Evolutionary conservation across 1,140 invertebrate species (phyloP), one percentile per base, ranked within the genome.

Genomic region (Helicoverpa zea): DNA sequence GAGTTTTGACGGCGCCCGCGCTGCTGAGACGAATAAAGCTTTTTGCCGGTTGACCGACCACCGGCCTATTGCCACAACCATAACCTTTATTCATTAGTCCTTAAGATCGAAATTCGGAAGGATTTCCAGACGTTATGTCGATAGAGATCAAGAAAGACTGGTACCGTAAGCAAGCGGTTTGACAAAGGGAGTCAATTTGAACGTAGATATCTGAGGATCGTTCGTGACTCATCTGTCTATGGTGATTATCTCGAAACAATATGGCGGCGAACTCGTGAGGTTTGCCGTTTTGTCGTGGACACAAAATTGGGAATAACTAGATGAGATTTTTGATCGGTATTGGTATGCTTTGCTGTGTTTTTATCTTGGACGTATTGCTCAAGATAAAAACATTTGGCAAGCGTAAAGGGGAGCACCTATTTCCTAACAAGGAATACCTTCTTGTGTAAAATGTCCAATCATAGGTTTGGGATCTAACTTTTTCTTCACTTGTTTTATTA

Each of bases 161-260:
- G 75, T 77, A 77, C 59, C 59, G 61, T 77, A 64, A 77, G 75
- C 18, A 61, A 77, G 75, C 75, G 84, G 83, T 80, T 87, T 89
- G 87, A 91, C 89, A 91, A 91, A 91, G 87, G 87, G 83, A 88
- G 87, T 87, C 80, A 82, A 87, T 87, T 84, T 82, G 79, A 84
- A 81, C 82, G 74, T 88, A 68, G 64, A 68, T 68, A 90, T 89
- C 88, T 85, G 74, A 74, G 86, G 79, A 87, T 88, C 83, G 83
- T 68, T 88, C 89, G 89, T 91, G 89, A 91, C 85, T 91, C 89
- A 89, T 91, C 88, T 84, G 81, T 87, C 88, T 82, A 72, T 77
- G 78, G 81, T 77, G 87, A 90, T 89, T 89, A 91, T 89, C 89
- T 88, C 77, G 80, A 86, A 87, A 84, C 85, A 88, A 84, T 83